Conservation (phyloP, 1,140 invertebrate genomes). For the Leucophenga varia region DNA sequence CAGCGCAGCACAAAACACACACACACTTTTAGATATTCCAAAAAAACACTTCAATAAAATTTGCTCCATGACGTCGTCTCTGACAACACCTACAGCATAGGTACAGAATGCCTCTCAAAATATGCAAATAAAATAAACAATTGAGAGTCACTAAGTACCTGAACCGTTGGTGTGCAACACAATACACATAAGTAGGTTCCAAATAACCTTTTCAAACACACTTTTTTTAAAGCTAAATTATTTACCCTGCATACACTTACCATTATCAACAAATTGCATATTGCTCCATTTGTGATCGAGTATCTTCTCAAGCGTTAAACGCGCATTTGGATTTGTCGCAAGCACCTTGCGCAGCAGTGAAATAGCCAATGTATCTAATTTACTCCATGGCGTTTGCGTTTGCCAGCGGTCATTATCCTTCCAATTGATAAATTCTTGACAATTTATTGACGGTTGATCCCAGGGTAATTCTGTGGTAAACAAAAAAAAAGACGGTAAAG, state of each 20-base stretch:
- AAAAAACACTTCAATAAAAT: too few relatives aligned
- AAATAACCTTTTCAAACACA: neutral
- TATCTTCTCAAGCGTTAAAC: conserved; percentile 71
- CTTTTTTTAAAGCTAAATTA: conserved; percentile 13
- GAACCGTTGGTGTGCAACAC: conserved; percentile 56
- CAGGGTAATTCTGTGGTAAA: conserved; percentile 80
- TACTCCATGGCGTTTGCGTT: conserved; percentile 76
- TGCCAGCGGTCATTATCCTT: conserved; percentile 65
- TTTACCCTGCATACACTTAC: conserved; percentile 36
- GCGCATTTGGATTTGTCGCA: conserved; percentile 63
- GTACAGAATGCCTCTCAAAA: conserved; percentile 61
- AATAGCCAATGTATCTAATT: conserved; percentile 74
- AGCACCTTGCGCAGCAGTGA: conserved; percentile 76
- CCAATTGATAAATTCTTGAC: conserved; percentile 77
- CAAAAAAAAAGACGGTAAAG: conserved; percentile 23
- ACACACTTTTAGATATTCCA: too few relatives aligned
- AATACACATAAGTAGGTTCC: conserved; percentile 2
- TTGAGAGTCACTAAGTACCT: conserved; percentile 86
- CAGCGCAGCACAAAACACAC: conserved; percentile 4
- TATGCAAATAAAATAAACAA: conserved; percentile 43
- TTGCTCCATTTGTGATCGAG: conserved; percentile 77
- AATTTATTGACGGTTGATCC: conserved; percentile 76
- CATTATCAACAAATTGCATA: conserved; percentile 60
- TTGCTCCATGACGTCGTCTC: neutral
- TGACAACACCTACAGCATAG: conserved; percentile 34